Evolutionary conservation across 2,113 vertebrate genomes (phyloP).

Genomic region (Arenaria interpres): DNA sequence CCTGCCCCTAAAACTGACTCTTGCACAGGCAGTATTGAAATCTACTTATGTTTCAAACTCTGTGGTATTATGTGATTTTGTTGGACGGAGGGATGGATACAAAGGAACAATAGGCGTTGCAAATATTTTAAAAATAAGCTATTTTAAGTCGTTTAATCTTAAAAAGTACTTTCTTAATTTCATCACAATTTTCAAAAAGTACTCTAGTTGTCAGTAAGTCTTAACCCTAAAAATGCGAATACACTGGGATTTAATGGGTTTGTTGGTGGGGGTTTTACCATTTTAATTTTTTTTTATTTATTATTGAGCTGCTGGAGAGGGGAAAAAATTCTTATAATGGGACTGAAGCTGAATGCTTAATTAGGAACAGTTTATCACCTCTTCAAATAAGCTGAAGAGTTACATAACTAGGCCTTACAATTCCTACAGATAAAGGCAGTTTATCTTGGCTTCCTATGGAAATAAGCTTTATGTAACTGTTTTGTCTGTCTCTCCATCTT

Average conservation of each 20-base stretch:
- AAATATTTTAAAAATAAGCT: slow-evolving; percentile 24
- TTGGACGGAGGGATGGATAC: slow-evolving; percentile 26
- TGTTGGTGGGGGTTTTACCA: not conserved
- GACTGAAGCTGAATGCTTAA: slow-evolving; percentile 19
- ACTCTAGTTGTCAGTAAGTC: slow-evolving; percentile 9
- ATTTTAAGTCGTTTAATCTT: slow-evolving; percentile 52
- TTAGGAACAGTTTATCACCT: slow-evolving; percentile 48
- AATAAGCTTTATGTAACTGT: slow-evolving; percentile 46
- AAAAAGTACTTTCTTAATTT: slow-evolving; percentile 42
- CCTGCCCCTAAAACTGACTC: not conserved
- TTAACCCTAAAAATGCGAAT: slow-evolving; percentile 31
- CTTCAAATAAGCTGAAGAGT: slow-evolving; percentile 31
- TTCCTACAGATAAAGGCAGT: slow-evolving; percentile 52
- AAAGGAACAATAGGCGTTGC: slow-evolving; percentile 32
- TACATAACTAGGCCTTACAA: slow-evolving; percentile 39
- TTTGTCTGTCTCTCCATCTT: slow-evolving; percentile 43
- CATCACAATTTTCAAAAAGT: slow-evolving; percentile 15
- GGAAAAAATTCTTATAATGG: not conserved
- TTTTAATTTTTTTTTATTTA: not conserved
- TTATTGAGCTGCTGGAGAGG: not conserved
- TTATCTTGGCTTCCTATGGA: slow-evolving; percentile 49
- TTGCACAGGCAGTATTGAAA: slow-evolving; percentile 12
- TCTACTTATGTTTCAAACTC: slow-evolving; percentile 39
- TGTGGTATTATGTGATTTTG: slow-evolving; percentile 40
- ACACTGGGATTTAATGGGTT: not conserved